Conservation (phyloP, 2,113 vertebrate genomes). For the Dasypus novemcinctus region DNA sequence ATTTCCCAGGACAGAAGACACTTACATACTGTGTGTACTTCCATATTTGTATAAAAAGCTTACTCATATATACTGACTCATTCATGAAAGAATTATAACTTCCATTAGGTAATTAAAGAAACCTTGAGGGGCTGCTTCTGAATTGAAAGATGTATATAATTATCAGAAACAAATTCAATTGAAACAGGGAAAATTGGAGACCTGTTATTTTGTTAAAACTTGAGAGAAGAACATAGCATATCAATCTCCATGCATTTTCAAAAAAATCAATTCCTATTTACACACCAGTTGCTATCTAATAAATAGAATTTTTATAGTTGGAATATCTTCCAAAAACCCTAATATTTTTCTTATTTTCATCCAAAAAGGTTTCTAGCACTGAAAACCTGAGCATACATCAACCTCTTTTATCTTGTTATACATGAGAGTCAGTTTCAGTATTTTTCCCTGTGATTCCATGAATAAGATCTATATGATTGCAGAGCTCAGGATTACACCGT, state of each 20-base stretch:
- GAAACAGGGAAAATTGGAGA: neutral
- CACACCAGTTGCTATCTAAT: neutral
- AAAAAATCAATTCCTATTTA: neutral
- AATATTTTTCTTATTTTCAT: neutral
- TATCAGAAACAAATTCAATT: constrained; percentile 15
- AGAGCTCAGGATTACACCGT: neutral
- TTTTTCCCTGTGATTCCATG: neutral
- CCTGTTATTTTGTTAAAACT: neutral
- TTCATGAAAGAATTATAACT: neutral
- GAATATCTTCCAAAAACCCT: neutral
- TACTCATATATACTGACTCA: neutral
- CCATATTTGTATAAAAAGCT: neutral
- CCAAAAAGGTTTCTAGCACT: neutral
- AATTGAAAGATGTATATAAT: neutral
- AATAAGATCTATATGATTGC: neutral
- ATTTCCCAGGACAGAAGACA: neutral
- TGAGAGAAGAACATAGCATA: neutral
- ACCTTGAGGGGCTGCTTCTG: neutral
- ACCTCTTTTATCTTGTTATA: neutral
- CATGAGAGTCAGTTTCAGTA: neutral
- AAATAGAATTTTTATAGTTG: neutral
- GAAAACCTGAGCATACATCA: neutral
- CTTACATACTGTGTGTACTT: neutral
- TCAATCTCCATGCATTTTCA: neutral
- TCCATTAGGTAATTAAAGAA: neutral